These are phyloP conservation scores for Paramuricea clavata DNA, from an alignment of 92 coral and sea anemone genomes.

Conservation along the genomic window DNA sequence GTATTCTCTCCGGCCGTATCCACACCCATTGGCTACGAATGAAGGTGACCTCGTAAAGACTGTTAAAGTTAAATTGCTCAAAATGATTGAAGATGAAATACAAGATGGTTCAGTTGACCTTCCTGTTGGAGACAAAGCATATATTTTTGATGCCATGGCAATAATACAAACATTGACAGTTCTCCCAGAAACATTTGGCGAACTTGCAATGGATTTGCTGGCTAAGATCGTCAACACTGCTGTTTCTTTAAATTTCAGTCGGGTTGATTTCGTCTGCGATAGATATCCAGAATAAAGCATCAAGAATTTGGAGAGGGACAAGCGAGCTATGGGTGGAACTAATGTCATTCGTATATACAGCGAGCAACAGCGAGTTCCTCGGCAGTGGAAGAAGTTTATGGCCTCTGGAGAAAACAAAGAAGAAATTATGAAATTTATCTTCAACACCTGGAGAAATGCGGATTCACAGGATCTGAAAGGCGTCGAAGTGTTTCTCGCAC, in stretches of 20 bases:
- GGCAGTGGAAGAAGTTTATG: background rate
- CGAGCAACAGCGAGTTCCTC: background rate
- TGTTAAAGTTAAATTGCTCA: background rate
- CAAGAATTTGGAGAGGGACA: background rate
- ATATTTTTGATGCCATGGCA: constrained; percentile 63
- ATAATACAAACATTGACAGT: constrained; percentile 54
- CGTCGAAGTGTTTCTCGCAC: background rate
- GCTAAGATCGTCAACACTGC: too few relatives aligned
- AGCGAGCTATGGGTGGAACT: background rate
- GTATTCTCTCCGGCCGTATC: constrained; percentile 7
- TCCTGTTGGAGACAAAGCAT: constrained; percentile 9
- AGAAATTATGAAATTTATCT: background rate
- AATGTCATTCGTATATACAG: background rate
- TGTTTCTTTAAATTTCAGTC: too few relatives aligned
- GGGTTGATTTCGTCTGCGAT: background rate
- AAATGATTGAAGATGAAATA: background rate
- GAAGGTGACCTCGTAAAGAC: constrained; percentile 13
- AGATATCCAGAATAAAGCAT: background rate
- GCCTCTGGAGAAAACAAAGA: background rate
- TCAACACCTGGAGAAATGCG: background rate
- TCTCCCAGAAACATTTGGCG: too few relatives aligned
- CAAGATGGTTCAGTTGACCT: background rate
- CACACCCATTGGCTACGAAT: background rate
- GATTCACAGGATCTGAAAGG: background rate
- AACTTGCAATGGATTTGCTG: too few relatives aligned